These are phyloP conservation scores for Pomacea maculata DNA, from an alignment of 1,140 invertebrate genomes.

Conservation along the genomic window DNA sequence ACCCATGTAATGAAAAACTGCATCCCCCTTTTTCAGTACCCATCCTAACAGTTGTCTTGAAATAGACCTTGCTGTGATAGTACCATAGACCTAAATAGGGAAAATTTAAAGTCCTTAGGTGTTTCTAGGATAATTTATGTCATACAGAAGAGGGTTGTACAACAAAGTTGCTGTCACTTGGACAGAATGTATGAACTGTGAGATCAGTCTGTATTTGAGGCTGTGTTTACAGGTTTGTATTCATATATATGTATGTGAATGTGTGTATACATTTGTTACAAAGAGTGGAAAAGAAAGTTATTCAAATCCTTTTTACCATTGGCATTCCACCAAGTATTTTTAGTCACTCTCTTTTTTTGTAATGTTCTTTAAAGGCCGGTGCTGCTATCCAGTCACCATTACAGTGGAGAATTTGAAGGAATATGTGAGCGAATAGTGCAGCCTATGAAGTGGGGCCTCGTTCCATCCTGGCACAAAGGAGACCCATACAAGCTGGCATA, in stretches of 20 bases:
- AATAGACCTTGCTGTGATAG: too few species aligned
- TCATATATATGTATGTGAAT: not conserved
- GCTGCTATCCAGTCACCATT: conserved; percentile 72
- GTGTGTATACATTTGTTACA: not conserved
- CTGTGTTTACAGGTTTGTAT: not conserved
- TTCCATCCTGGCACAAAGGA: conserved; percentile 83
- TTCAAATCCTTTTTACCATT: not conserved
- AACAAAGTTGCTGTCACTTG: too few species aligned
- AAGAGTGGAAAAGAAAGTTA: not conserved
- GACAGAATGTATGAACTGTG: not conserved
- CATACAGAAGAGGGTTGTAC: too few species aligned
- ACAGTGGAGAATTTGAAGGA: conserved; percentile 51
- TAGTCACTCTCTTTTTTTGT: not conserved
- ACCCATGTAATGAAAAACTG: too few species aligned
- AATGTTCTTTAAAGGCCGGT: conserved; percentile 68
- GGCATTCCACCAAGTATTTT: not conserved
- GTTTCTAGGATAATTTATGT: too few species aligned
- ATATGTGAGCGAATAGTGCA: conserved; percentile 50
- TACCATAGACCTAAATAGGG: too few species aligned
- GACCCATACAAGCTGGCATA: conserved; percentile 75
- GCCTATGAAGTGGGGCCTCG: conserved; percentile 78
- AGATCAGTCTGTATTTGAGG: not conserved
- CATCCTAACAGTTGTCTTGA: too few species aligned
- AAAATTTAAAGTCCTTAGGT: too few species aligned
- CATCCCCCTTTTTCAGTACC: too few species aligned